Evolutionary conservation across 2,888 invertebrate genomes (phyloP), one percentile per base, ranked within the genome.

Genomic region (Loripinus fragilis): DNA sequence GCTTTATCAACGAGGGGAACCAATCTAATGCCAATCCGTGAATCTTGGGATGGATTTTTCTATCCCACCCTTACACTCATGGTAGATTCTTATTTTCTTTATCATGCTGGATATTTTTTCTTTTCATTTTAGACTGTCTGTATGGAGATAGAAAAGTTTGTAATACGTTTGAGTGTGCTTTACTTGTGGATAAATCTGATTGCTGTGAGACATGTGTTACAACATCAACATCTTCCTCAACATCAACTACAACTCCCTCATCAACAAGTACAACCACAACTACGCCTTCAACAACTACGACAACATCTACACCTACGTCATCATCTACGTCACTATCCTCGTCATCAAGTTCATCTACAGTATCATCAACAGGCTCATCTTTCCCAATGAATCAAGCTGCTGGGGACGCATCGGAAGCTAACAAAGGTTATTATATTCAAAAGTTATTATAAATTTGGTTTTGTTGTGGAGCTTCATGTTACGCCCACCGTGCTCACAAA

Each of bases 51-150:
- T n/a, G n/a, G n/a, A n/a, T n/a, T n/a, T n/a, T n/a, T n/a, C n/a
- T n/a, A n/a, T n/a, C n/a, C n/a, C n/a, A n/a, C n/a, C n/a, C n/a
- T n/a, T n/a, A n/a, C n/a, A n/a, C n/a, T n/a, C n/a, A n/a, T n/a
- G n/a, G n/a, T n/a, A n/a, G n/a, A n/a, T n/a, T n/a, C n/a, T n/a
- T n/a, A n/a, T n/a, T n/a, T n/a, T n/a, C n/a, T n/a, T n/a, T n/a
- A n/a, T n/a, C n/a, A n/a, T n/a, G n/a, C n/a, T n/a, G n/a, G n/a
- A n/a, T n/a, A n/a, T n/a, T n/a, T n/a, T n/a, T n/a, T n/a, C n/a
- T n/a, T n/a, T n/a, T n/a, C n/a, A n/a, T n/a, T n/a, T n/a, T n/a
- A 74, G 74, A 35, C 35, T 74, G 74, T 64, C 10, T 60, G 5
- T 74, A 74, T 60, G 74, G 74, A 23, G 74, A 74, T 33, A 55